Evolutionary conservation across 2,113 vertebrate genomes (phyloP).

Genomic region (Montifringilla adamsi): DNA sequence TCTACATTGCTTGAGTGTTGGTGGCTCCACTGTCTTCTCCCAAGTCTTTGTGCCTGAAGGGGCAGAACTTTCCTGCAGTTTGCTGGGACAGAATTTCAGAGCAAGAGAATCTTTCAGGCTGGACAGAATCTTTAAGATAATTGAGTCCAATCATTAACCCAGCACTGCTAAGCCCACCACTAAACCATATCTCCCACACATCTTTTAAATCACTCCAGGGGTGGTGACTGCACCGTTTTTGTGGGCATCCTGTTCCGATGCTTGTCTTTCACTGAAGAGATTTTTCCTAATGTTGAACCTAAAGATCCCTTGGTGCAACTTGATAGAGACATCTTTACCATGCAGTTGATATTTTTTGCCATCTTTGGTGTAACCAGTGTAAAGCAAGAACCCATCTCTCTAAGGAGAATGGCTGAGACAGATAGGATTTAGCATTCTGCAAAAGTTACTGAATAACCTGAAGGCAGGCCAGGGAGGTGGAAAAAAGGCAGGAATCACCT

Average conservation of each 20-base stretch:
- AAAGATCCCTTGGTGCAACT: not conserved
- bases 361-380: not conserved
- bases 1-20: not conserved
- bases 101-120: not conserved
- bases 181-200: not conserved
- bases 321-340: not conserved
- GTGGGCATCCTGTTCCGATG: rapidly evolving
- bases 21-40: not conserved
- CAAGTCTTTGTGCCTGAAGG: not conserved
- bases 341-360: not conserved
- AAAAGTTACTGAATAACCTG: not conserved
- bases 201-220: not conserved
- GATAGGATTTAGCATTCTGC: not conserved
- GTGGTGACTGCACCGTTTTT: not conserved
- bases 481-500: not conserved
- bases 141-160: not conserved
- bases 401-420: not conserved
- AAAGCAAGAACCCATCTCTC: not conserved
- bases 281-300: not conserved
- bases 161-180: not conserved
- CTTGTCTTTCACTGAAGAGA: not conserved
- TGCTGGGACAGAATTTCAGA: not conserved
- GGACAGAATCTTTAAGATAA: not conserved
- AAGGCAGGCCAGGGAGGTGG: not conserved
- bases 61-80: not conserved